These are phyloP conservation scores for Anadara kagoshimensis DNA, from an alignment of 1,140 invertebrate species.

Conservation along the genomic window DNA sequence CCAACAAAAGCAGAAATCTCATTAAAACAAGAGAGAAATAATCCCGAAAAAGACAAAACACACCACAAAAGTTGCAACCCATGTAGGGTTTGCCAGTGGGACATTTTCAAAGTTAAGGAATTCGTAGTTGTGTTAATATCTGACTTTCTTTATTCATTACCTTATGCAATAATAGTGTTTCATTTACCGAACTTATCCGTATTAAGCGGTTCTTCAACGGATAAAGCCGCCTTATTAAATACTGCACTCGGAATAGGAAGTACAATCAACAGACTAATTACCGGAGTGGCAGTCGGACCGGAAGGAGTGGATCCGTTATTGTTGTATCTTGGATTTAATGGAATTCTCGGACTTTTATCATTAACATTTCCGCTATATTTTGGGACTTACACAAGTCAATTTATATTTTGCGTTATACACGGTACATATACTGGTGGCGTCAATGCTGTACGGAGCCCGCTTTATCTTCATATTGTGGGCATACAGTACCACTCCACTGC, in stretches of 20 bases:
- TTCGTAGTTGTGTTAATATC: slow-evolving; percentile 11
- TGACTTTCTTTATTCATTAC: slow-evolving; percentile 17
- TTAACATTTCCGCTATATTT: slow-evolving; percentile 43
- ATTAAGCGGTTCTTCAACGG: slow-evolving; percentile 12
- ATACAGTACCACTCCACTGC: slow-evolving; percentile 40
- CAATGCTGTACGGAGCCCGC: slow-evolving; percentile 32
- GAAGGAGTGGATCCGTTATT: slow-evolving; percentile 38
- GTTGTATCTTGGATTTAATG: slow-evolving; percentile 42
- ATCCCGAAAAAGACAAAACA: not conserved
- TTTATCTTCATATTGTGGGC: slow-evolving; percentile 41
- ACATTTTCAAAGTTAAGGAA: slow-evolving; percentile 18
- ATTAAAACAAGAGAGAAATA: not conserved
- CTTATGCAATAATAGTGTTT: slow-evolving; percentile 27
- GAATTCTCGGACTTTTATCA: slow-evolving; percentile 33
- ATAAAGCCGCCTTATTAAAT: slow-evolving; percentile 39
- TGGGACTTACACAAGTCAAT: slow-evolving; percentile 30
- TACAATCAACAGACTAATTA: slow-evolving; percentile 37
- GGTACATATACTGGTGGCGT: slow-evolving; percentile 47
- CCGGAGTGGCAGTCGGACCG: slow-evolving; percentile 36
- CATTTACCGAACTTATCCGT: slow-evolving; percentile 41
- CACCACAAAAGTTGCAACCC: not conserved
- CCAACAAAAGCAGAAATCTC: slow-evolving; percentile 38
- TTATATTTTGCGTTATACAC: slow-evolving; percentile 31
- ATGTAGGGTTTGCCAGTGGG: not conserved
- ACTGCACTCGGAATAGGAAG: slow-evolving; percentile 42